Evolutionary conservation across 2,113 vertebrate species (phyloP).

Genomic region (Myocastor coypus): DNA sequence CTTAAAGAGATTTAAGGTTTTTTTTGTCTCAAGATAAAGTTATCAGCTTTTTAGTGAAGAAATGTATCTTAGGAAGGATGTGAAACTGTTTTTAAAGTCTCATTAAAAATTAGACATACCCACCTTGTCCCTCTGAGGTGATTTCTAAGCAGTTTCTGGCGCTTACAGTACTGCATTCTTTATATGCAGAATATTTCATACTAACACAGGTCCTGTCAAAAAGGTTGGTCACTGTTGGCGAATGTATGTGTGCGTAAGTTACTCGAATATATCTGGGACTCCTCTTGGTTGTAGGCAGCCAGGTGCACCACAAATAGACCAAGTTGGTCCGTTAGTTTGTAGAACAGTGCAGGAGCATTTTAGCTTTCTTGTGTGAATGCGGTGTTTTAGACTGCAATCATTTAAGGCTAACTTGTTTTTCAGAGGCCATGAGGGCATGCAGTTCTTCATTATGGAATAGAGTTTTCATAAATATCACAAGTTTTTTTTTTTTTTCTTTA

Average conservation of each 20-base stretch:
- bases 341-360: background rate
- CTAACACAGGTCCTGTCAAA: background rate
- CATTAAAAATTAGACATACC: background rate
- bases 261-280: background rate
- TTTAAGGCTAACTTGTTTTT: conserved; percentile 16
- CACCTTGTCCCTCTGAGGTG: background rate
- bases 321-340: background rate
- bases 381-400: background rate
- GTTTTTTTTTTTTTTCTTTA: conserved; percentile 37
- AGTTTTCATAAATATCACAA: background rate
- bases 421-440: background rate
- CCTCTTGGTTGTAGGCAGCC: background rate
- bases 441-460: conserved; percentile 3
- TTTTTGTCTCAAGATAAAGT: conserved; percentile 36
- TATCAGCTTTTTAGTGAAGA: conserved; percentile 41
- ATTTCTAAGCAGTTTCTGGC: background rate
- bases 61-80: background rate
- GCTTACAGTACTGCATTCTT: background rate
- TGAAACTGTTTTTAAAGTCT: background rate
- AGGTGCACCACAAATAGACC: background rate
- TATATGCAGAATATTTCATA: background rate
- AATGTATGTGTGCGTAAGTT: background rate
- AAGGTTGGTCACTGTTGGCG: background rate
- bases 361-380: background rate
- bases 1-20: background rate